phyloP scores from a whole-genome alignment of 1,140 invertebrate genomes.

The Drosophila parabipectinata region DNA sequence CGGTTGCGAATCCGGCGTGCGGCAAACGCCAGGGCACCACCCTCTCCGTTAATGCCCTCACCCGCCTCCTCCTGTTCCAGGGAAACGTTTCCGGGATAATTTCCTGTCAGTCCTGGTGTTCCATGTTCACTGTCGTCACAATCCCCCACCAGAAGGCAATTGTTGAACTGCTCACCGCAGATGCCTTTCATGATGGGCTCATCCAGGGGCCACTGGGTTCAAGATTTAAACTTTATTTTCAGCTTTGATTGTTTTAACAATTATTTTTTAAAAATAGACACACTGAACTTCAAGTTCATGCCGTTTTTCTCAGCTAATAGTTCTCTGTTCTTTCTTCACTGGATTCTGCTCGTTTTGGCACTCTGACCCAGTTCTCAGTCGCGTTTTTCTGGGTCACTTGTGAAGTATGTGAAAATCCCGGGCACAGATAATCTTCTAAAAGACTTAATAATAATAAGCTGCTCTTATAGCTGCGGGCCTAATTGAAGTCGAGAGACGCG shows the following conservation, averaged over 20 bases:
- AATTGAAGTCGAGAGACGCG: slow-evolving; percentile 40
- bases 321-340: slow-evolving; percentile 3
- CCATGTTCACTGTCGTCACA: slow-evolving; percentile 43
- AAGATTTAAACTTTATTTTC: slow-evolving; percentile 20
- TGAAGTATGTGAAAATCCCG: slow-evolving; percentile 7
- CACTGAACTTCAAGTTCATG: slow-evolving; percentile 48
- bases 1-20: slow-evolving; percentile 34
- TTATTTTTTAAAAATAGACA: not conserved
- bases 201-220: slow-evolving; percentile 13
- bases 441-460: slow-evolving; percentile 23
- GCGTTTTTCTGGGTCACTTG: slow-evolving; percentile 58
- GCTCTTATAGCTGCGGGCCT: slow-evolving; percentile 30
- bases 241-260: slow-evolving; percentile 12
- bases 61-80: slow-evolving; percentile 1
- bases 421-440: slow-evolving; percentile 22
- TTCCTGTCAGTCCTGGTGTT: not conserved
- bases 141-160: slow-evolving; percentile 62
- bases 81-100: not conserved
- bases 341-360: slow-evolving; percentile 11
- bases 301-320: slow-evolving; percentile 24
- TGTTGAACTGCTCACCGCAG: slow-evolving; percentile 72
- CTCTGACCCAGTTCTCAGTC: slow-evolving; percentile 60
- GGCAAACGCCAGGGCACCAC: slow-evolving; percentile 18
- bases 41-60: slow-evolving; percentile 8
- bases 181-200: slow-evolving; percentile 68